A percentile compares a stretch with the other conserved stretches of the same genome.
These are phyloP conservation scores for Vicugna pacos DNA, from an alignment of 2,113 vertebrate genomes.

Conservation along the genomic window DNA sequence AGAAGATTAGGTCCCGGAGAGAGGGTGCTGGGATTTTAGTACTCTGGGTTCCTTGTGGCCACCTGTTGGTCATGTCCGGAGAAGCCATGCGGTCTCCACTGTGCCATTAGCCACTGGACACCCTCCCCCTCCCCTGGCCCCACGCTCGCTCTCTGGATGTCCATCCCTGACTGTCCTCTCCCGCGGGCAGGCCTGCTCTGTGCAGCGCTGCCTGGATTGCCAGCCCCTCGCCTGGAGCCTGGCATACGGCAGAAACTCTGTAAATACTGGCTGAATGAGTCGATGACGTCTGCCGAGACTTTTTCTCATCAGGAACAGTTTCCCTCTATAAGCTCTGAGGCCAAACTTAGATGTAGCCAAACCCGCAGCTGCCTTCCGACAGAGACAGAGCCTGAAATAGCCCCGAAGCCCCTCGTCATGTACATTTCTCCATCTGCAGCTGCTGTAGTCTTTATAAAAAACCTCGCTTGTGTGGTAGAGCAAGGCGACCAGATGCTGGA, in stretches of 20 bases:
- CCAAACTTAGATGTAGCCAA: conserved; percentile 40
- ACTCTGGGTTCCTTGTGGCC: background rate
- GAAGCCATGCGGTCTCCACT: background rate
- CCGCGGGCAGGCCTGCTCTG: background rate
- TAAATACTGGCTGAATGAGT: background rate
- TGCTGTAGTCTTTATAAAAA: background rate
- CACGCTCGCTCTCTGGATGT: fast-evolving
- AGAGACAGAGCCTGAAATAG: conserved; percentile 36
- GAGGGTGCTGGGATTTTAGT: background rate
- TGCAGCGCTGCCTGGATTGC: background rate
- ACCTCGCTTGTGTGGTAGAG: background rate
- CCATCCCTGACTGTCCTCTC: background rate
- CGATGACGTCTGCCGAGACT: background rate
- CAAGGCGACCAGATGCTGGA: background rate
- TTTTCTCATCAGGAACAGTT: background rate
- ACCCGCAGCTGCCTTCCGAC: background rate
- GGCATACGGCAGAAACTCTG: background rate
- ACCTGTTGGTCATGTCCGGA: background rate
- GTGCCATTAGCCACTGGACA: too few relatives aligned
- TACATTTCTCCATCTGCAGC: background rate
- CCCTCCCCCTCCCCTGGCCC: background rate
- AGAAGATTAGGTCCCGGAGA: background rate
- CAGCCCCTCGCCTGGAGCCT: background rate
- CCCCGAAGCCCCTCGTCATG: background rate
- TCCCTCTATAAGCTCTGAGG: background rate